These are phyloP conservation scores for Athetis lepigone DNA, from an alignment of 2,888 invertebrate genomes.

Conservation along the genomic window DNA sequence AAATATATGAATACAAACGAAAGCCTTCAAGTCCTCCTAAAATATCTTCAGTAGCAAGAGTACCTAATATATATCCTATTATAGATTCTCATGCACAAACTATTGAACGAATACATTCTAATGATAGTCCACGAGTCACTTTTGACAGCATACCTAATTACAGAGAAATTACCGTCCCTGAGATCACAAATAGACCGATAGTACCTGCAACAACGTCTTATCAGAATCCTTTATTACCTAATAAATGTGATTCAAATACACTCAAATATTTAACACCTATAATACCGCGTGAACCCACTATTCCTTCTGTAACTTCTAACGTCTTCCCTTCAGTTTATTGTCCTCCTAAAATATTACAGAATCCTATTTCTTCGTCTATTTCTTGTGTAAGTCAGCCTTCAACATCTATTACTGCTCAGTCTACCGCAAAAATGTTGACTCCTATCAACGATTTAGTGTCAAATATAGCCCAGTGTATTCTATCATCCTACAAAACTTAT, in stretches of 20 bases:
- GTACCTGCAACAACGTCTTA: slow-evolving; percentile 1
- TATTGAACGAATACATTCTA: not conserved
- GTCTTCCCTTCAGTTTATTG: not conserved
- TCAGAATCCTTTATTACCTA: not conserved
- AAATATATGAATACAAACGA: not conserved
- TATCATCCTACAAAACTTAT: slow-evolving; percentile 21
- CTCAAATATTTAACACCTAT: not conserved
- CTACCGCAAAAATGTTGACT: slow-evolving; percentile 25
- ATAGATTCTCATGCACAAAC: not conserved
- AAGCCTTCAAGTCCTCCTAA: not conserved
- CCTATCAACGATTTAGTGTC: slow-evolving; percentile 43
- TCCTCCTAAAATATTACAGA: not conserved
- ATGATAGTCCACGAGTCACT: not conserved
- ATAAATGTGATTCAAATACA: not conserved
- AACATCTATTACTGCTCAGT: slow-evolving; percentile 5
- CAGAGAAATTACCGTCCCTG: not conserved
- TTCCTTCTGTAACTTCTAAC: not conserved
- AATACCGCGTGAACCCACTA: slow-evolving; percentile 13
- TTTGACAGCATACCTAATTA: not conserved
- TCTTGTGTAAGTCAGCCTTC: slow-evolving; percentile 19
- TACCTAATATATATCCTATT: not conserved
- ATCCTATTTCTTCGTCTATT: not conserved
- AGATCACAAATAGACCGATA: not conserved
- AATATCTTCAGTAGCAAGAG: not conserved
- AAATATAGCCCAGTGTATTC: slow-evolving; percentile 28